Evolutionary conservation across 2,113 vertebrate genomes (phyloP).

Genomic region (Condylura cristata): DNA sequence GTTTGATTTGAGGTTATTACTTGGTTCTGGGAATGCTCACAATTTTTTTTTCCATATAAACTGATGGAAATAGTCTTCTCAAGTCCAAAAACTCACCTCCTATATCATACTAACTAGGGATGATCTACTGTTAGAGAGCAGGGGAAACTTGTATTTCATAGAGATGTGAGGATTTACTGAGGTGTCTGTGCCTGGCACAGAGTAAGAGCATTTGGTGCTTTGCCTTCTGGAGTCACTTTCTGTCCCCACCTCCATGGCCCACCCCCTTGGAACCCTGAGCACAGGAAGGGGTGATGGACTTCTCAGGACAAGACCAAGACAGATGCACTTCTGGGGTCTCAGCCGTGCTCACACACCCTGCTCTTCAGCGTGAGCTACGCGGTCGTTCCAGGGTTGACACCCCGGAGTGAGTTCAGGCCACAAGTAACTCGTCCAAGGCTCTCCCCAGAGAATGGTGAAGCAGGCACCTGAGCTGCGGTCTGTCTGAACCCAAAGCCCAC

Average conservation of each 20-base stretch:
- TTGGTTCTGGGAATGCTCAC: background rate
- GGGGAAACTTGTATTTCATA: background rate
- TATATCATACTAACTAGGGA: background rate
- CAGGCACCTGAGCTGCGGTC: background rate
- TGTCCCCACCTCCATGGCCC: background rate
- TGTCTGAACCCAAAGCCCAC: background rate
- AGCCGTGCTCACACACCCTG: rapidly evolving
- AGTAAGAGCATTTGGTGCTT: rapidly evolving
- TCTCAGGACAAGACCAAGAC: background rate
- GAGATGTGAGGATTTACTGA: background rate
- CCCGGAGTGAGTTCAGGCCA: background rate
- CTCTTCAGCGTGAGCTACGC: rapidly evolving
- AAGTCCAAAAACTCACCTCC: background rate
- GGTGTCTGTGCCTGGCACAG: background rate
- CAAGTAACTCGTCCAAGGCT: background rate
- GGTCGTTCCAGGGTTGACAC: background rate
- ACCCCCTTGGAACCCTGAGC: background rate
- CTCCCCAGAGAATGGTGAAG: rapidly evolving
- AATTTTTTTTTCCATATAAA: background rate
- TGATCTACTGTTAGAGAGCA: background rate
- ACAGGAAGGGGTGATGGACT: background rate
- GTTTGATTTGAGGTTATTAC: background rate
- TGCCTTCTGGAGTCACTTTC: rapidly evolving
- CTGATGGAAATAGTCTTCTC: background rate
- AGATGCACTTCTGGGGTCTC: background rate